These are phyloP conservation scores for Drosophila orena DNA, from an alignment of 1,140 invertebrate genomes.

Conservation along the genomic window DNA sequence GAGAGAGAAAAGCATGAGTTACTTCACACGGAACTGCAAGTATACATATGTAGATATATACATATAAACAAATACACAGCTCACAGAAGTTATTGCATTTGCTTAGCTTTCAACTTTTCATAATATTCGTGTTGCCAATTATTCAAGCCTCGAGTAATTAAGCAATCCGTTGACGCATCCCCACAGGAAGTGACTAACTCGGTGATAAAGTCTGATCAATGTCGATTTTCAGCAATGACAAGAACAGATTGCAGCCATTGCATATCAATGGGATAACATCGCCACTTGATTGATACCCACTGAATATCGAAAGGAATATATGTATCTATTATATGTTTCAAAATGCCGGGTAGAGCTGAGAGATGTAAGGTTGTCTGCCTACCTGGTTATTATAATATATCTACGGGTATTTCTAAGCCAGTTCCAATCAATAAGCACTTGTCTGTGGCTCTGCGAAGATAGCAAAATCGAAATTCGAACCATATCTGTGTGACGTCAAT, in stretches of 20 bases:
- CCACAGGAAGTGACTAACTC: slow-evolving; percentile 22
- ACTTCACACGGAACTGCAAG: slow-evolving; percentile 36
- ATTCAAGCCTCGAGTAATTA: slow-evolving; percentile 33
- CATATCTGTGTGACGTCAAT: slow-evolving; percentile 48
- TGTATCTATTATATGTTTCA: too few relatives aligned
- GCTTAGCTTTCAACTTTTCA: slow-evolving; percentile 24
- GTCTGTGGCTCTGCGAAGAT: background rate
- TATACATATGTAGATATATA: background rate
- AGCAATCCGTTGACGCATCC: slow-evolving; percentile 12
- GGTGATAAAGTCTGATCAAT: slow-evolving; percentile 5
- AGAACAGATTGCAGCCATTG: background rate
- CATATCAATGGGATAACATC: background rate
- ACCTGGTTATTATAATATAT: background rate
- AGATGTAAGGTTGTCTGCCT: too few relatives aligned
- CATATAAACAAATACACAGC: slow-evolving; percentile 3
- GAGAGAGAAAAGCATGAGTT: slow-evolving; percentile 30
- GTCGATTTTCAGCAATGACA: background rate
- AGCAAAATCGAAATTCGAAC: background rate
- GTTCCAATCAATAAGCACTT: background rate
- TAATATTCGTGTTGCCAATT: slow-evolving; percentile 25
- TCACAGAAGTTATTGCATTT: slow-evolving; percentile 32
- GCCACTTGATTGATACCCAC: too few relatives aligned
- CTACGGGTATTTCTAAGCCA: background rate
- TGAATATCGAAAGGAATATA: too few relatives aligned
- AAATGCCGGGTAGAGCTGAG: too few relatives aligned